A percentile compares a stretch with the other conserved stretches of the same genome.
phyloP scores from a whole-genome alignment of 2,797 vertebrate genomes.

The Staurois parvus region DNA sequence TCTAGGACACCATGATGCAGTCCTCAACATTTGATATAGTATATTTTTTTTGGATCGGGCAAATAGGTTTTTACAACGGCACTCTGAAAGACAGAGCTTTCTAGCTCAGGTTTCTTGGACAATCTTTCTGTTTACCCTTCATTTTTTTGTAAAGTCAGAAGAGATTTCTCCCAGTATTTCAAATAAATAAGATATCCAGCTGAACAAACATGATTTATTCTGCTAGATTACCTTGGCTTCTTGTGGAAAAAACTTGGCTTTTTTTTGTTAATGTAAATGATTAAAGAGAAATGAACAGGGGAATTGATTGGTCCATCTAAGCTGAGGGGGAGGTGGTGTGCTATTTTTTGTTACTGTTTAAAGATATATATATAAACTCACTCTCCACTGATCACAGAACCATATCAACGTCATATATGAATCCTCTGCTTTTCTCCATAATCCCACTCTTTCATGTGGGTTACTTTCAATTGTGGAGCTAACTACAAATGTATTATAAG shows the following conservation, averaged over 20 bases:
- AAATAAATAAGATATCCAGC: constrained; percentile 93
- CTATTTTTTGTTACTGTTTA: background rate
- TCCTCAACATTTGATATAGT: constrained; percentile 78
- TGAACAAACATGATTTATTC: constrained; percentile 91
- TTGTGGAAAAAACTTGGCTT: constrained; percentile 79
- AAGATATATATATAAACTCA: background rate
- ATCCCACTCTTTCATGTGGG: background rate
- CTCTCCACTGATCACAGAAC: background rate
- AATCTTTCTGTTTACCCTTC: constrained; percentile 81
- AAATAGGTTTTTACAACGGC: constrained; percentile 81
- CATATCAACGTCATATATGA: background rate
- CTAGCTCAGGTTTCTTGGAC: constrained; percentile 84
- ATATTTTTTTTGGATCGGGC: constrained; percentile 83
- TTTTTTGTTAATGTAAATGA: constrained; percentile 76
- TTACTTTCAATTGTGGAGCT: background rate
- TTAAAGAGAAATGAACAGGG: constrained; percentile 74
- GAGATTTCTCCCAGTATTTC: constrained; percentile 86
- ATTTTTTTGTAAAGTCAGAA: constrained; percentile 80
- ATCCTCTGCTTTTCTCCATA: background rate
- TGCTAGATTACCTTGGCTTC: constrained; percentile 78
- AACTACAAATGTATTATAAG: background rate
- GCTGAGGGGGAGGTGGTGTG: constrained; percentile 66
- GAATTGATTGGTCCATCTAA: constrained; percentile 72
- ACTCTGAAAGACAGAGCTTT: constrained; percentile 80
- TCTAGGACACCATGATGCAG: constrained; percentile 71